Evolutionary conservation across 1,140 invertebrate species (phyloP), one percentile per base, ranked within the genome.

Genomic region (Drosophila santomea): DNA sequence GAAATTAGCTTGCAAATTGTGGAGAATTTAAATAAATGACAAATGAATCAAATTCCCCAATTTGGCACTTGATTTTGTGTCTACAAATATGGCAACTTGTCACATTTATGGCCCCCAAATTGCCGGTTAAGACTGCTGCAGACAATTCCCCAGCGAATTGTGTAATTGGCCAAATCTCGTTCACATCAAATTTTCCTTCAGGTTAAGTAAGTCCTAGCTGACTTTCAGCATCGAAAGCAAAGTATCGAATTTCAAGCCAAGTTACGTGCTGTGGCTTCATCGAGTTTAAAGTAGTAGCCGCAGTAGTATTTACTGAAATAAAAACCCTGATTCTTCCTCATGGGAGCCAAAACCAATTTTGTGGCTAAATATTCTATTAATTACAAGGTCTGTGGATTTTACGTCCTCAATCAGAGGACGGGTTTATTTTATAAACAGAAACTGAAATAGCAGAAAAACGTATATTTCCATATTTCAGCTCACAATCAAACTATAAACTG

Each of bases 1-100:
- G 66, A 72, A 72, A 72, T 72, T 72, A 72, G 68, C 66, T 41
- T 38, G 64, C 52, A 48, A 72, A 72, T 71, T 71, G 68, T 39
- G 38, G 35, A 15, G 69, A 71, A 72, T 72, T 72, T 72, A 72
- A 72, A 72, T 72, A 72, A 72, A 72, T 71, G 64, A 32, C 67
- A 71, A 71, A 71, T 71, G 67, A 71, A 71, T 58, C 64, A 71
- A 57, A 56, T 58, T 56, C 20, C 68, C 35, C 41, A 41, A 17
- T 71, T 58, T 50, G 36, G 25, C 38, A 36, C 51, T 47, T 44
- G 43, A 69, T 69, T 50, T 41, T 48, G 12, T 41, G 44, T 15
- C 51, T 41, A 28, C 66, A 44, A 71, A 71, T 72, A 58, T 71
- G 43, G 36, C 52, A 72, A 71, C 56, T 71, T 72, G 52, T 71